Evolutionary conservation across 2,113 vertebrate genomes (phyloP).

Genomic region (Cyrtonyx montezumae): DNA sequence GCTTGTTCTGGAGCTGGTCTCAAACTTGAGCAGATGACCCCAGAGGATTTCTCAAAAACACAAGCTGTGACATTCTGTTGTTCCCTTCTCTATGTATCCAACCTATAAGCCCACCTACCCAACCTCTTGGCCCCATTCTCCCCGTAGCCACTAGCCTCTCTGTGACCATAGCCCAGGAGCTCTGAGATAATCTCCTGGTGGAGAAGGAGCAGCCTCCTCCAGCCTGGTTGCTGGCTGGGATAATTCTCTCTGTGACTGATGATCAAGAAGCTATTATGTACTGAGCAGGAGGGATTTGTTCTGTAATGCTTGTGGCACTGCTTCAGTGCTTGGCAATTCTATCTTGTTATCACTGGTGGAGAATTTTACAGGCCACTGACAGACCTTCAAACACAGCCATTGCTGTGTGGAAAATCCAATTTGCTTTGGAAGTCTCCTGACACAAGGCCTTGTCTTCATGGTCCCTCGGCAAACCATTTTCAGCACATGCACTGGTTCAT

Average conservation of each 20-base stretch:
- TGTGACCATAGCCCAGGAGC: background rate
- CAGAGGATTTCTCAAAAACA: background rate
- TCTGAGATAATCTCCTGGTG: background rate
- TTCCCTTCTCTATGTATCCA: background rate
- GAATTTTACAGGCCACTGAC: slow-evolving; percentile 65
- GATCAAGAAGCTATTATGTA: slow-evolving; percentile 17
- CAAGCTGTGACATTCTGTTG: background rate
- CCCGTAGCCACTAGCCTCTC: background rate
- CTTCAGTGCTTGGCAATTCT: slow-evolving; percentile 18
- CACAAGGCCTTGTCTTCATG: slow-evolving; percentile 64
- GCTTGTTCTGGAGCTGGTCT: background rate
- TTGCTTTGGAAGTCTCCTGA: slow-evolving; percentile 61
- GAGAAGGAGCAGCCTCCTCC: background rate
- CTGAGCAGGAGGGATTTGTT: background rate
- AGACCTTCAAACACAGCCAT: slow-evolving; percentile 55
- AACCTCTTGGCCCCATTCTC: background rate
- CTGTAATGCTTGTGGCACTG: background rate
- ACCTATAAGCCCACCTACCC: background rate
- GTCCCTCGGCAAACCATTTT: slow-evolving; percentile 35
- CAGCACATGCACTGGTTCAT: slow-evolving; percentile 55
- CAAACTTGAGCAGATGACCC: background rate
- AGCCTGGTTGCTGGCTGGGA: background rate
- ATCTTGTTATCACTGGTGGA: slow-evolving; percentile 30
- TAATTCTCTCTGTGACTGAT: slow-evolving; percentile 35
- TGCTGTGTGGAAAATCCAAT: slow-evolving; percentile 58